phyloP scores from a whole-genome alignment of 2,113 vertebrate species.

The Cyprinodon tularosa region DNA sequence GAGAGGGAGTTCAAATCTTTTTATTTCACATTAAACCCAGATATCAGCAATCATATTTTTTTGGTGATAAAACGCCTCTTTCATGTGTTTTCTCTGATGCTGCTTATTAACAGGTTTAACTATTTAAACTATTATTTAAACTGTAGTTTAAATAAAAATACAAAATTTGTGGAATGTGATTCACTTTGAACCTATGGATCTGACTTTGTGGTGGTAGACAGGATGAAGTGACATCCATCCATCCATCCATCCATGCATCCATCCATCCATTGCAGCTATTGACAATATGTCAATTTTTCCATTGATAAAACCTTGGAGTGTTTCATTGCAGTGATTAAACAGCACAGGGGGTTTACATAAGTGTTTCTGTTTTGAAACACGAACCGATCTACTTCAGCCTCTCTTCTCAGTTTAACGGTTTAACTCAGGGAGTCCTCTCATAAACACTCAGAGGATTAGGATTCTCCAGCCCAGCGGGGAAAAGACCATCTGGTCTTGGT shows the following conservation, averaged over 20 bases:
- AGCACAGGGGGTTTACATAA: not conserved
- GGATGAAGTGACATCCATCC: not conserved
- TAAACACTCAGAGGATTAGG: constrained; percentile 72
- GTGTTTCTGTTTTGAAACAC: not conserved
- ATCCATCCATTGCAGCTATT: not conserved
- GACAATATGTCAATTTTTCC: not conserved
- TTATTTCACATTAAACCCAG: constrained; percentile 26
- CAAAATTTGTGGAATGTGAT: not conserved
- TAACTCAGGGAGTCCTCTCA: constrained; percentile 62
- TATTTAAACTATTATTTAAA: too few species aligned
- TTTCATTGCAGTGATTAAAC: not conserved
- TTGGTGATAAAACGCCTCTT: not conserved
- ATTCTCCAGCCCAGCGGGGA: constrained; percentile 42
- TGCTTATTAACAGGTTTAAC: constrained; percentile 1
- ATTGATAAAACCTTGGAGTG: not conserved
- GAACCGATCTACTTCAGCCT: not conserved
- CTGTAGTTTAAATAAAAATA: too few species aligned
- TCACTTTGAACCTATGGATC: not conserved
- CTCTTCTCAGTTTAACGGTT: constrained; percentile 59
- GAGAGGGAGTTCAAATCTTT: constrained; percentile 74
- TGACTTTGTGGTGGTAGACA: not conserved
- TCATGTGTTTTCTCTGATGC: not conserved
- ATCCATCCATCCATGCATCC: constrained; percentile 1
- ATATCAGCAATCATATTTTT: constrained; percentile 23
- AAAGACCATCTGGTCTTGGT: constrained; percentile 68